Conservation (phyloP, 2,113 vertebrate genomes). For the Addax nasomaculatus region DNA sequence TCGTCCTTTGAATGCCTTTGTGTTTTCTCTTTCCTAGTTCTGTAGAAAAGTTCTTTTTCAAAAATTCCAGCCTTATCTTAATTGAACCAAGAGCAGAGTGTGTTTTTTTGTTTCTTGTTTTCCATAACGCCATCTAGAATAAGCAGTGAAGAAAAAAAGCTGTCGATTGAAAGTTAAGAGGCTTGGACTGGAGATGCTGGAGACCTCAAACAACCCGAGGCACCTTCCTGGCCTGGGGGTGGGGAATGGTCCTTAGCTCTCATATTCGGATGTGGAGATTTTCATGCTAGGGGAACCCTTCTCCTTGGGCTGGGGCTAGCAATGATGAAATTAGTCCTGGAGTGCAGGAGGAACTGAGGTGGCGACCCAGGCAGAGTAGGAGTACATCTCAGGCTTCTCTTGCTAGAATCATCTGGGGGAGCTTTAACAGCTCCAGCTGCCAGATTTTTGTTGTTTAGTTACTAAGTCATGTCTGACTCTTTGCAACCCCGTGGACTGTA, state of each 20-base stretch:
- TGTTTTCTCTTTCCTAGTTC: not conserved
- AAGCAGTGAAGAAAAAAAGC: not conserved
- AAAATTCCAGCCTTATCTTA: constrained; percentile 32
- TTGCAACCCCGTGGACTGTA: not conserved
- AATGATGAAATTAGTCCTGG: not conserved
- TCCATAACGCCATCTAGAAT: not conserved
- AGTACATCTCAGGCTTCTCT: not conserved
- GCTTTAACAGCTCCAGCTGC: not conserved
- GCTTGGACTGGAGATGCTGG: not conserved
- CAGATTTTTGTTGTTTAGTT: not conserved
- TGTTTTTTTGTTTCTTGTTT: constrained; percentile 48
- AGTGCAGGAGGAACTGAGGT: not conserved
- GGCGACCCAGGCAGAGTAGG: fast-evolving
- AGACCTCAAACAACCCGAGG: not conserved
- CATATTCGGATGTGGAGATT: not conserved
- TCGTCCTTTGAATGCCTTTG: not conserved
- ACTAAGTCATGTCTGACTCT: not conserved
- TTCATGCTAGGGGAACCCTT: not conserved
- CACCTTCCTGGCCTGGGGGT: not conserved
- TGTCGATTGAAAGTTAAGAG: not conserved
- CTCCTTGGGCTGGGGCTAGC: not conserved
- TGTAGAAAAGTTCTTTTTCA: not conserved
- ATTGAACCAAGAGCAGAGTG: not conserved
- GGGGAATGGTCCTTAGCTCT: not conserved
- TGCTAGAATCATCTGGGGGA: too few species aligned